Conservation (phyloP, 2,888 invertebrate species). For the Dorcus parallelipipedus region DNA sequence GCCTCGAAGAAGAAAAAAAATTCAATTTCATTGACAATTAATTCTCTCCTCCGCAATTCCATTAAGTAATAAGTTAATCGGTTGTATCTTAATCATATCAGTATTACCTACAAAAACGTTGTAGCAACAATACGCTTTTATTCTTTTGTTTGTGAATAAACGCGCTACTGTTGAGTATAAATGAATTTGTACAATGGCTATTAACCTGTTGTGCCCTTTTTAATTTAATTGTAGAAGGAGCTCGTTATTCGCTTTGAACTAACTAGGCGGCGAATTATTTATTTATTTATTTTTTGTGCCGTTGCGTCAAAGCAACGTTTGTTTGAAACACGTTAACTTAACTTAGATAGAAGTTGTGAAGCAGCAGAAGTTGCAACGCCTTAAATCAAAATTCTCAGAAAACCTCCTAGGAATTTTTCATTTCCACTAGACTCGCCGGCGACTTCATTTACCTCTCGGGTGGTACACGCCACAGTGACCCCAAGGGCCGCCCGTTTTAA, state of each 20-base stretch:
- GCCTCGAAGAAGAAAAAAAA: no score
- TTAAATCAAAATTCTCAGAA: slow-evolving; percentile 38
- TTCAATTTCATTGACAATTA: no score
- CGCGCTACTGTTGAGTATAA: background rate
- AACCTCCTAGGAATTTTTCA: slow-evolving; percentile 36
- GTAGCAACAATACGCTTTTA: background rate
- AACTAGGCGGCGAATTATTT: background rate
- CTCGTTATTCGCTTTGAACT: background rate
- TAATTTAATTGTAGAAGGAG: slow-evolving; percentile 2
- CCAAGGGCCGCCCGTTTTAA: background rate
- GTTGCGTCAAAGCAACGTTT: no score
- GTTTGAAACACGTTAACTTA: no score
- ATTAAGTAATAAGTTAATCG: no score
- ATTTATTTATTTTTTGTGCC: background rate
- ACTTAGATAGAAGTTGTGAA: background rate
- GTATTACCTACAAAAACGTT: no score
- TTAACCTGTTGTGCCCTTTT: slow-evolving; percentile 3
- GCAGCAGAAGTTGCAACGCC: slow-evolving; percentile 15
- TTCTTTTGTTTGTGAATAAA: background rate
- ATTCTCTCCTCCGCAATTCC: no score
- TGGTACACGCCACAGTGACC: background rate
- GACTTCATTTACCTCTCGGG: slow-evolving; percentile 21
- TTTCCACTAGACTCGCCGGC: slow-evolving; percentile 38
- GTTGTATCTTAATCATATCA: no score
- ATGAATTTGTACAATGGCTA: background rate